phyloP scores from a whole-genome alignment of 2,113 vertebrate species.

The Muntiacus reevesi region DNA sequence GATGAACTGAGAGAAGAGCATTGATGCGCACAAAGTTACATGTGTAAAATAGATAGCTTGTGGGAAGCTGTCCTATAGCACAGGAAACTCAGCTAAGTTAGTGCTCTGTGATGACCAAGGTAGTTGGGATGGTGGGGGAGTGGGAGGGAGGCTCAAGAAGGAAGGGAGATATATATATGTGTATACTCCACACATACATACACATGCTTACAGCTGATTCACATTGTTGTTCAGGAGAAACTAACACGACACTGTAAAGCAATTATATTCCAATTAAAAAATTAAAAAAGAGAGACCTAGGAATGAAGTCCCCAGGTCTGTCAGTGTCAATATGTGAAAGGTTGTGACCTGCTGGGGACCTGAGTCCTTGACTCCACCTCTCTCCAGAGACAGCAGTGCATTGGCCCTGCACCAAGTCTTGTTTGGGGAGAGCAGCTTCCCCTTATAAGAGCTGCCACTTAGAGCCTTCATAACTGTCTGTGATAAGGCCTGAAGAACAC shows the following conservation, averaged over 20 bases:
- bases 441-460: neutral
- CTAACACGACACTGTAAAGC: neutral
- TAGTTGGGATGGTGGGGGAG: neutral
- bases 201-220: neutral
- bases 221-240: neutral
- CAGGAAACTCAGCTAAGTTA: neutral
- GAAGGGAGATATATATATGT: neutral
- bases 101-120: neutral
- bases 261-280: neutral
- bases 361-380: neutral
- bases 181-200: accelerated
- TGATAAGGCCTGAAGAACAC: neutral
- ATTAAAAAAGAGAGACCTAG: neutral
- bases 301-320: neutral
- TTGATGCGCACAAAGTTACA: neutral
- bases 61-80: neutral
- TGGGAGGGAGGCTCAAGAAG: neutral
- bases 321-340: neutral
- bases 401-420: neutral
- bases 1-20: neutral
- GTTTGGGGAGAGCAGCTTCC: neutral
- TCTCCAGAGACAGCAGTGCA: neutral
- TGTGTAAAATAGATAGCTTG: neutral
- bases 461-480: neutral
- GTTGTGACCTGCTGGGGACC: neutral